phyloP scores from a whole-genome alignment of 2,113 vertebrate species.

The Eurystomus gularis region DNA sequence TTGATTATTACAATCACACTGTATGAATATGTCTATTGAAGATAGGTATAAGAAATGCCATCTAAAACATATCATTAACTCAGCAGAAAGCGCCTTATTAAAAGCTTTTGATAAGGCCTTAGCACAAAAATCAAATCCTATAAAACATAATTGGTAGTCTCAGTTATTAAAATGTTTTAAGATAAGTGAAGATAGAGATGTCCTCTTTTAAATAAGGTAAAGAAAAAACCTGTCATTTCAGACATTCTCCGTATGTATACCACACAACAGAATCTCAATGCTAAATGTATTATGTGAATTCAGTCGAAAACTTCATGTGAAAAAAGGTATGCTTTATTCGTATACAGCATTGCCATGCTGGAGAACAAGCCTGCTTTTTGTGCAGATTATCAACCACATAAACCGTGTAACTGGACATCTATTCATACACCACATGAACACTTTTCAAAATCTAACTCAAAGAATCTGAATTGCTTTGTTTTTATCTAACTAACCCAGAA shows the following conservation, averaged over 20 bases:
- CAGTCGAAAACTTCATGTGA: neutral
- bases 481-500: neutral
- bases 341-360: neutral
- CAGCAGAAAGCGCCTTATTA: constrained; percentile 79
- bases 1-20: constrained; percentile 81
- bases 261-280: neutral
- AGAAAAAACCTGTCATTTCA: constrained; percentile 48
- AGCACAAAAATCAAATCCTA: constrained; percentile 72
- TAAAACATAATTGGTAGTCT: constrained; percentile 75
- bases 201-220: constrained; percentile 56
- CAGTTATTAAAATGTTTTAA: constrained; percentile 78
- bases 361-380: neutral
- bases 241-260: constrained; percentile 37
- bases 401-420: neutral
- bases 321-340: neutral
- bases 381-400: neutral
- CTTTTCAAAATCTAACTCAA: neutral
- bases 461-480: neutral
- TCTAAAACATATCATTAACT: constrained; percentile 79
- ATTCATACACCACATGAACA: neutral
- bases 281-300: neutral
- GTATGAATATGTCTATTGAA: constrained; percentile 78
- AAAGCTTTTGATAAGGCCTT: constrained; percentile 76
- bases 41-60: constrained; percentile 77
- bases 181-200: constrained; percentile 74